phyloP scores from a whole-genome alignment of 2,888 invertebrate genomes.

The Tortrix viridana region DNA sequence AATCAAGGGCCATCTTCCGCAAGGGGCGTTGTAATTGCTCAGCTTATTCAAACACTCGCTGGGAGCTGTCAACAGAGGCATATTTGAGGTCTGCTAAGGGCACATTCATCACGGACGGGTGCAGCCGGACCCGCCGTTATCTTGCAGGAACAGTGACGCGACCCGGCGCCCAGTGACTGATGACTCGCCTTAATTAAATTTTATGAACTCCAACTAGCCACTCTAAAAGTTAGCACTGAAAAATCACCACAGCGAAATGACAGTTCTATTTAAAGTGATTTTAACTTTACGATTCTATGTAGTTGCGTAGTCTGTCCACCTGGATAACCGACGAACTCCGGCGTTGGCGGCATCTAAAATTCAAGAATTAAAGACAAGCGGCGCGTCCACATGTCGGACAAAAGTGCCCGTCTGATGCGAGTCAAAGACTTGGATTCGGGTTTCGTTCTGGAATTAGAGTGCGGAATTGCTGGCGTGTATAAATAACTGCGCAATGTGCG shows the following conservation, averaged over 20 bases:
- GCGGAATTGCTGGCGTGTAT: constrained; percentile 57
- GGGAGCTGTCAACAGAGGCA: constrained; percentile 68
- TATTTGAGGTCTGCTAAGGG: constrained; percentile 79
- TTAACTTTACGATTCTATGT: constrained; percentile 63
- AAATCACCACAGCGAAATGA: constrained; percentile 51
- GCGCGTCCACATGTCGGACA: constrained; percentile 60
- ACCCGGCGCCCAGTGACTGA: constrained; percentile 75
- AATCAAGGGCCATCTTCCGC: constrained; percentile 46
- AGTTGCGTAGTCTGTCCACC: constrained; percentile 66
- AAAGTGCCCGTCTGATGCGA: constrained; percentile 54
- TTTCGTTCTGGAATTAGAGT: constrained; percentile 57
- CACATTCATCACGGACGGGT: constrained; percentile 77
- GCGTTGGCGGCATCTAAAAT: constrained; percentile 69
- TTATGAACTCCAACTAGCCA: constrained; percentile 64
- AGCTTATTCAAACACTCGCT: constrained; percentile 72
- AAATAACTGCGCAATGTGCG: constrained; percentile 51
- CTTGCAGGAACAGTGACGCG: constrained; percentile 75
- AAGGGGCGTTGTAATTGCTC: constrained; percentile 66
- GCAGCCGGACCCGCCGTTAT: constrained; percentile 81
- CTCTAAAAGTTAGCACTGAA: constrained; percentile 45
- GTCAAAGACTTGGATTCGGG: constrained; percentile 58
- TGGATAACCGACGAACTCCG: constrained; percentile 65
- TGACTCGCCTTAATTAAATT: constrained; percentile 82
- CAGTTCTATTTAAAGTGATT: constrained; percentile 49
- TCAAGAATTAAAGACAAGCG: constrained; percentile 67